Conservation (phyloP, 2,113 vertebrate genomes). For the Eudyptes chrysolophus region DNA sequence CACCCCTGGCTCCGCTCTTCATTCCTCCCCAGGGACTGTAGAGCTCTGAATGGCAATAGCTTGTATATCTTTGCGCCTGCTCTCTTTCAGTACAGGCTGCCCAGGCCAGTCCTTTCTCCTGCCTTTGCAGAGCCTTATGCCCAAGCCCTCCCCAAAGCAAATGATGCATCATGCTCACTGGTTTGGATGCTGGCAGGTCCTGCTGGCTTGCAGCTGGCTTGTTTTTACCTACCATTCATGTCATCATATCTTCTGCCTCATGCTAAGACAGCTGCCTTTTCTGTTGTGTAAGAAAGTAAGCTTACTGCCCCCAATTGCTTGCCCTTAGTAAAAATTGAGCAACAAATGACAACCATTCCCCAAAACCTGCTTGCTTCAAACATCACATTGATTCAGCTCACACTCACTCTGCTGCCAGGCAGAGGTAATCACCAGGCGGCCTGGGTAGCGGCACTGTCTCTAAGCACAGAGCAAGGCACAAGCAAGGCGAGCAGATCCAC, state of each 20-base stretch:
- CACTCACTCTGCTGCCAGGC: accelerated
- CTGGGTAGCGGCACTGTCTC: neutral
- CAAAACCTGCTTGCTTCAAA: neutral
- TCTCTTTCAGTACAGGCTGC: neutral
- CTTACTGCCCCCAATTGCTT: neutral
- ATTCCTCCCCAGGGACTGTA: neutral
- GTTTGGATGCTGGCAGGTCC: neutral
- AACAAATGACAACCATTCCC: neutral
- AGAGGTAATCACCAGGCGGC: neutral
- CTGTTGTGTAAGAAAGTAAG: neutral
- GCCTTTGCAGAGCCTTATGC: neutral
- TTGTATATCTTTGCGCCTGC: neutral
- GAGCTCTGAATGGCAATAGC: neutral
- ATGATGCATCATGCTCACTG: neutral
- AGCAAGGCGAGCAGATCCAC: neutral
- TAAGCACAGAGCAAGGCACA: neutral
- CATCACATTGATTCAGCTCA: neutral
- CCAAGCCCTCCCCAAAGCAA: neutral
- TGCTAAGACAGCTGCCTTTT: accelerated
- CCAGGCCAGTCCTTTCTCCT: neutral
- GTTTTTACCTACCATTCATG: neutral
- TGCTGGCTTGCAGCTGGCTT: neutral
- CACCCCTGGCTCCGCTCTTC: neutral
- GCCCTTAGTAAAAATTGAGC: neutral
- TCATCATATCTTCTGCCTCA: accelerated